These are phyloP conservation scores for Florisuga fusca DNA, from an alignment of 2,797 vertebrate species.

Conservation along the genomic window DNA sequence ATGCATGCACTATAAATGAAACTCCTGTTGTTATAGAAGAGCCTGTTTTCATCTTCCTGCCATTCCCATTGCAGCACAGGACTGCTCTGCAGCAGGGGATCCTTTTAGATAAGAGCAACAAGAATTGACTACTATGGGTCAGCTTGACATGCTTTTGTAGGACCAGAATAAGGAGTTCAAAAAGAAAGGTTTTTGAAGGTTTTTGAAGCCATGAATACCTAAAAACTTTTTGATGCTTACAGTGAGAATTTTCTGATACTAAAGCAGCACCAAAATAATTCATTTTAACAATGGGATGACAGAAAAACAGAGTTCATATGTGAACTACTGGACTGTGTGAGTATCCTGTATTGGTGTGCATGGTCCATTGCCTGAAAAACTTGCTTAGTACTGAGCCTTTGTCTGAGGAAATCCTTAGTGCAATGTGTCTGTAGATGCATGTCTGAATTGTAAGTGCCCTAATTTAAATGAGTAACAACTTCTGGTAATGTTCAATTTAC, in stretches of 20 bases:
- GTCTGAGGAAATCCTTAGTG: neutral
- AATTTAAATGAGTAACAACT: neutral
- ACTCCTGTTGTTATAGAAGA: slow-evolving; percentile 41
- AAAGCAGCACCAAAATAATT: slow-evolving; percentile 1
- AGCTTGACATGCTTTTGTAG: neutral
- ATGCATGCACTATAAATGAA: neutral
- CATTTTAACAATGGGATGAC: neutral
- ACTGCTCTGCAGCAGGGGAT: slow-evolving; percentile 37
- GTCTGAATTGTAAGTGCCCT: neutral
- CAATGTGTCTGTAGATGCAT: neutral
- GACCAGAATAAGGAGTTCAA: neutral
- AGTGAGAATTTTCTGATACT: neutral
- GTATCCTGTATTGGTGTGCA: neutral
- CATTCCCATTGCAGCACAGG: neutral
- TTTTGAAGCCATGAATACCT: neutral
- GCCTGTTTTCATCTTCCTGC: slow-evolving; percentile 40
- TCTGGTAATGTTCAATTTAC: neutral
- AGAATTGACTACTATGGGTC: neutral
- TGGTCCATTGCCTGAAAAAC: neutral
- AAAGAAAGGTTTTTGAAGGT: neutral
- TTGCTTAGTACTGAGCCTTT: neutral
- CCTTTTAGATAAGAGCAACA: slow-evolving; percentile 29
- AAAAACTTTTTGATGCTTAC: slow-evolving; percentile 4
- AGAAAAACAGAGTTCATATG: neutral
- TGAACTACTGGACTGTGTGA: neutral